Conservation (phyloP, 2,797 vertebrate genomes). For the Falco cherrug region DNA sequence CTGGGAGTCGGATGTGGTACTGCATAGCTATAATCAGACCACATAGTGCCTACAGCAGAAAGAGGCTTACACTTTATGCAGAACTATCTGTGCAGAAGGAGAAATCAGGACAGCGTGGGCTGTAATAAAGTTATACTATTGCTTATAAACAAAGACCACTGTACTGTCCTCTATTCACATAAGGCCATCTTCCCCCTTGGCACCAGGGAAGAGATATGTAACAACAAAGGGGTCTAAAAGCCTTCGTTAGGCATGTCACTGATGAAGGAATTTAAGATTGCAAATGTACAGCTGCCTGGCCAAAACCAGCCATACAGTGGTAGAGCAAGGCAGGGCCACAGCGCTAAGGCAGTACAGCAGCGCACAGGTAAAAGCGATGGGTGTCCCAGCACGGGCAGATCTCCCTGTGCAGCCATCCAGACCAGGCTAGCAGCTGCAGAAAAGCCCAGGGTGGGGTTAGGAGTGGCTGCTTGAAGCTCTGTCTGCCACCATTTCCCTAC, state of each 20-base stretch:
- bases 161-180: background rate
- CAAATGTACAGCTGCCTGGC: background rate
- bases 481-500: background rate
- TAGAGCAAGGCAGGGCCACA: background rate
- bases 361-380: background rate
- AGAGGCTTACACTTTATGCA: background rate
- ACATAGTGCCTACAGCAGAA: background rate
- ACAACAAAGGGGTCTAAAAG: background rate
- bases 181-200: background rate
- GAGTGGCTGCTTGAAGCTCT: background rate
- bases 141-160: background rate
- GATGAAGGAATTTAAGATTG: background rate
- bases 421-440: background rate
- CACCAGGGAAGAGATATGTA: background rate
- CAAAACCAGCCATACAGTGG: background rate
- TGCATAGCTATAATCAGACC: background rate
- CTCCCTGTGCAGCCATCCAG: background rate
- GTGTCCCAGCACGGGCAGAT: background rate
- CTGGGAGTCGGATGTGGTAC: background rate
- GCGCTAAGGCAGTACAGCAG: background rate
- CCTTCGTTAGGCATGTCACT: rapidly evolving
- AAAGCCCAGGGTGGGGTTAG: background rate
- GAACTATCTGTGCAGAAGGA: slow-evolving; percentile 3
- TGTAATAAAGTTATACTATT: background rate
- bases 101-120: background rate